phyloP scores from a whole-genome alignment of 2,888 invertebrate species.

The Sceliomorpha sp. region DNA sequence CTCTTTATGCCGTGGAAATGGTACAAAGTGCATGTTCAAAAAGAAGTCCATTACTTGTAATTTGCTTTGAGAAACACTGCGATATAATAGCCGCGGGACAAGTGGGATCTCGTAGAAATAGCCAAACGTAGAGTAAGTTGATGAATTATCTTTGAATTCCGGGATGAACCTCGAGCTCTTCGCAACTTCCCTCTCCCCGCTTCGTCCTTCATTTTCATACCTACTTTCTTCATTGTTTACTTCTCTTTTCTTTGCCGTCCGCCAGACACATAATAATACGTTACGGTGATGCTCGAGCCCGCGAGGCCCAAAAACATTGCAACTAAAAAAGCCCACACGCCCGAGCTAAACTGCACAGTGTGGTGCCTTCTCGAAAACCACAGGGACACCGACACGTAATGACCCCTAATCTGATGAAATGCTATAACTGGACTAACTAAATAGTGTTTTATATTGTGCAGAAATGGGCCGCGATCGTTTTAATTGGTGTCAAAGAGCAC shows the following conservation, averaged over 20 bases:
- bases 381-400: conserved; percentile 78
- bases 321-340: conserved; percentile 69
- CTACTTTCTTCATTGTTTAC: conserved; percentile 46
- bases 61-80: conserved; percentile 60
- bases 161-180: conserved; percentile 2
- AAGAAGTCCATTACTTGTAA: no score
- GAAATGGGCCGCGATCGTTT: conserved; percentile 31
- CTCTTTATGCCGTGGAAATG: no score
- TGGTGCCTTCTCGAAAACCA: conserved; percentile 66
- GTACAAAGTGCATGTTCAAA: no score
- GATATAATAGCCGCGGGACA: conserved; percentile 53
- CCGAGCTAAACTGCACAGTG: conserved; percentile 65
- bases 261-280: conserved; percentile 78
- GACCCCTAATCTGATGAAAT: conserved; percentile 76
- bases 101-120: background rate
- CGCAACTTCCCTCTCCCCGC: conserved; percentile 24
- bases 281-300: conserved; percentile 66
- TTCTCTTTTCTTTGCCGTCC: conserved; percentile 60
- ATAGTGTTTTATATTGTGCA: conserved; percentile 66
- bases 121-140: conserved; percentile 9
- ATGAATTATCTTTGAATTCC: no score
- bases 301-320: conserved; percentile 72
- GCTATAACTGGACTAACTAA: conserved; percentile 76
- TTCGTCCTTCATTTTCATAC: conserved; percentile 43
- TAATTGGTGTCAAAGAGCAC: conserved; percentile 31